phyloP scores from a whole-genome alignment of 2,797 vertebrate genomes.

The Dallia pectoralis region DNA sequence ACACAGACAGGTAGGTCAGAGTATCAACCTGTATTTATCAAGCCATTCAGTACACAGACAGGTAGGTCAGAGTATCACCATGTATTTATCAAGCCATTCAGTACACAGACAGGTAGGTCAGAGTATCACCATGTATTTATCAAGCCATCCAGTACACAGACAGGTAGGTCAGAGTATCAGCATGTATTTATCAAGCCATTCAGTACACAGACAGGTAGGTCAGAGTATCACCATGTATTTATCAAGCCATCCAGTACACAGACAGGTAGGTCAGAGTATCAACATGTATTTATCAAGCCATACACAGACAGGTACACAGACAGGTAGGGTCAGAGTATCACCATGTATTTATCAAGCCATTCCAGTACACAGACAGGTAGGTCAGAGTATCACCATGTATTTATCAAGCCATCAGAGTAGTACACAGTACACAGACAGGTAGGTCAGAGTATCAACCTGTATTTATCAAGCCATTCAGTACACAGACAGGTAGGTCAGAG shows the following conservation, averaged over 20 bases:
- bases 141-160: conserved; percentile 65
- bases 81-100: conserved; percentile 60
- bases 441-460: conserved; percentile 20
- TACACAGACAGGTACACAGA: conserved; percentile 67
- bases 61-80: conserved; percentile 47
- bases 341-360: conserved; percentile 57
- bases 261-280: conserved; percentile 59
- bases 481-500: conserved; percentile 61
- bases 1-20: conserved; percentile 65
- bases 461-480: conserved; percentile 64
- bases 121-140: conserved; percentile 7
- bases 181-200: conserved; percentile 59
- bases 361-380: conserved; percentile 69
- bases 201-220: conserved; percentile 68
- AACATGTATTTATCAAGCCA: conserved; percentile 52
- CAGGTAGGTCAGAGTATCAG: conserved; percentile 51
- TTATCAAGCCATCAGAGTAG: conserved; percentile 61
- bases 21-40: conserved; percentile 33
- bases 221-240: not conserved
- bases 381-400: conserved; percentile 9
- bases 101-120: conserved; percentile 67
- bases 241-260: conserved; percentile 62
- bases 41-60: conserved; percentile 65
- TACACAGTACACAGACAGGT: conserved; percentile 71
- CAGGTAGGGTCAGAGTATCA: conserved; percentile 53